These are phyloP conservation scores for Drosophila falleni DNA, from an alignment of 2,888 invertebrate genomes.

Conservation along the genomic window DNA sequence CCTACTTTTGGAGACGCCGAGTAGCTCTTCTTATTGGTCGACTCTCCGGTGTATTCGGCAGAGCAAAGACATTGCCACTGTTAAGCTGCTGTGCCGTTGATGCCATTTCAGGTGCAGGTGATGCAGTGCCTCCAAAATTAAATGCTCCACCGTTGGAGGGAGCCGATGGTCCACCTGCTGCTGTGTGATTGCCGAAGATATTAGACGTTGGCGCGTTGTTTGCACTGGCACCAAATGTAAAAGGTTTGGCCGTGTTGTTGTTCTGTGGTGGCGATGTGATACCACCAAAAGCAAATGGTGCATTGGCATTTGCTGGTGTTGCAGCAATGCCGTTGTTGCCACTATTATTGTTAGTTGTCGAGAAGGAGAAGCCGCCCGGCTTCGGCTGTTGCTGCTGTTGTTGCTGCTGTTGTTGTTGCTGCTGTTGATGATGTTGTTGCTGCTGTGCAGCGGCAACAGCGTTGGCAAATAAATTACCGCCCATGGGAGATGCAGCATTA, in stretches of 20 bases:
- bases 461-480: constrained; percentile 66
- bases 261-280: constrained; percentile 12
- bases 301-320: constrained; percentile 22
- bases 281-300: constrained; percentile 67
- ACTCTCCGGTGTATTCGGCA: constrained; percentile 52
- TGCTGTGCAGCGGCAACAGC: constrained; percentile 47
- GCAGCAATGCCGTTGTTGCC: constrained; percentile 14
- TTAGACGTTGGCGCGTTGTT: constrained; percentile 24
- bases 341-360: constrained; percentile 16
- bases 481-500: constrained; percentile 25
- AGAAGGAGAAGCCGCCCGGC: constrained; percentile 67
- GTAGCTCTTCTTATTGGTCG: constrained; percentile 81
- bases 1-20: constrained; percentile 77
- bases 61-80: constrained; percentile 69
- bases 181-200: constrained; percentile 56
- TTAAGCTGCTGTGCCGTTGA: constrained; percentile 47
- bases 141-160: constrained; percentile 47
- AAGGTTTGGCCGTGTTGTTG: constrained; percentile 55
- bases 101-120: constrained; percentile 32
- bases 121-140: constrained; percentile 56
- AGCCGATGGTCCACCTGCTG: constrained; percentile 10
- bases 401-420: constrained; percentile 9
- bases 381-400: constrained; percentile 29
- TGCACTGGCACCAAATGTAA: constrained; percentile 57
- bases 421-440: too few relatives aligned